Conservation (phyloP, 2,888 invertebrate genomes). For the Ariolimax columbianus region DNA sequence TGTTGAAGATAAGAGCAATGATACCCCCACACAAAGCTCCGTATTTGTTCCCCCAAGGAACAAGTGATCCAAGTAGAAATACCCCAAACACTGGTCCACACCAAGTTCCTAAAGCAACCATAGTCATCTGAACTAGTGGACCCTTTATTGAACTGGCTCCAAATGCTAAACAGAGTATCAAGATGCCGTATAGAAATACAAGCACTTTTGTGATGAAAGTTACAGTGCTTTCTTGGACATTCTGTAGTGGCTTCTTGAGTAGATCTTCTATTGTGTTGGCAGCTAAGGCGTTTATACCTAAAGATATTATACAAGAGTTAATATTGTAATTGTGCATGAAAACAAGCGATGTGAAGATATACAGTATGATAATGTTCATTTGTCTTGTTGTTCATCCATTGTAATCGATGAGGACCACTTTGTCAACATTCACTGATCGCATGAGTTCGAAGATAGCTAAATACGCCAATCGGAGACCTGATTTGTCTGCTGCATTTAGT, state of each 20-base stretch:
- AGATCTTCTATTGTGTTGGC: constrained; percentile 65
- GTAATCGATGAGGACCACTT: no score
- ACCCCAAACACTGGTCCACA: constrained; percentile 24
- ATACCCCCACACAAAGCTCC: constrained; percentile 20
- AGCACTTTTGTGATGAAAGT: constrained; percentile 60
- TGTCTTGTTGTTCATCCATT: no score
- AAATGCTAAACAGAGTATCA: constrained; percentile 14
- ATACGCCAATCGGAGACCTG: no score
- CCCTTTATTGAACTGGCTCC: background rate
- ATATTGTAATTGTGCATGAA: no score
- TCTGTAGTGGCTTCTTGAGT: constrained; percentile 50
- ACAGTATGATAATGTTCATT: no score
- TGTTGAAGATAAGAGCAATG: constrained; percentile 2
- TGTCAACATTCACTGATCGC: no score
- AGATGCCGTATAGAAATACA: constrained; percentile 51
- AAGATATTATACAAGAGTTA: background rate
- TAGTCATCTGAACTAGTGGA: background rate
- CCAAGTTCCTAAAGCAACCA: background rate
- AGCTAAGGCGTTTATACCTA: constrained; percentile 64
- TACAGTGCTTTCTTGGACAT: constrained; percentile 51
- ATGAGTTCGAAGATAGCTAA: no score
- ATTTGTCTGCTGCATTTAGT: no score
- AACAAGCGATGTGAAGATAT: no score
- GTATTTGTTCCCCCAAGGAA: constrained; percentile 22
- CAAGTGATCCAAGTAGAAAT: background rate